A percentile compares a stretch with the other conserved stretches of the same genome.
These are phyloP conservation scores for Cheilinus undulatus DNA, from an alignment of 2,113 vertebrate species.

Conservation along the genomic window DNA sequence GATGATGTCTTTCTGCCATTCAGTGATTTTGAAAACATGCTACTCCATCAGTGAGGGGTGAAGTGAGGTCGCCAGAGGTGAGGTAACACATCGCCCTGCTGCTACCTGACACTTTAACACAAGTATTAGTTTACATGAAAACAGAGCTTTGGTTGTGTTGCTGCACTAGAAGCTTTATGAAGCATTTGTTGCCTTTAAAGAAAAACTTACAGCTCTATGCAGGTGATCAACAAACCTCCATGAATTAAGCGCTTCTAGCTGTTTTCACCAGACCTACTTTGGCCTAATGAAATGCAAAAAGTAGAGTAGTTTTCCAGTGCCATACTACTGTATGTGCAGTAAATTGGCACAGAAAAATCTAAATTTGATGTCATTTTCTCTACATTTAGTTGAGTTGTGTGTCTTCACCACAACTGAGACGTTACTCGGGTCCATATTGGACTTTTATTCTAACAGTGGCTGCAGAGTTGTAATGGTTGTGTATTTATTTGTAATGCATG, in stretches of 20 bases:
- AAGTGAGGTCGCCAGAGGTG: background rate
- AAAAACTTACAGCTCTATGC: slow-evolving; percentile 32
- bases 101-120: slow-evolving; percentile 1
- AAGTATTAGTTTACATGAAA: slow-evolving; percentile 30
- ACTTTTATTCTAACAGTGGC: slow-evolving; percentile 51
- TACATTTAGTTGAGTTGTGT: slow-evolving; percentile 47
- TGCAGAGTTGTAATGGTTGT: slow-evolving; percentile 16
- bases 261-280: slow-evolving; percentile 20
- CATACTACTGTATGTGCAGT: slow-evolving; percentile 23
- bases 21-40: background rate
- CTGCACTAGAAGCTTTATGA: slow-evolving; percentile 24
- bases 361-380: slow-evolving; percentile 28
- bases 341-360: slow-evolving; percentile 13
- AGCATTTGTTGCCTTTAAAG: slow-evolving; percentile 28
- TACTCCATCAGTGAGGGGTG: background rate
- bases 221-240: slow-evolving; percentile 40
- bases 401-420: slow-evolving; percentile 57
- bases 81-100: background rate
- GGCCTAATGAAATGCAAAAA: slow-evolving; percentile 4
- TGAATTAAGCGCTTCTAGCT: background rate
- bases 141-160: background rate
- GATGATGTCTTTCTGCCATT: slow-evolving; percentile 13
- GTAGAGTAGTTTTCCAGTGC: background rate
- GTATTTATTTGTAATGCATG: slow-evolving; percentile 67
- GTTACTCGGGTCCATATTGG: slow-evolving; percentile 77